These are phyloP conservation scores for Cantharis lateralis DNA, from an alignment of 2,888 invertebrate species.

Conservation along the genomic window DNA sequence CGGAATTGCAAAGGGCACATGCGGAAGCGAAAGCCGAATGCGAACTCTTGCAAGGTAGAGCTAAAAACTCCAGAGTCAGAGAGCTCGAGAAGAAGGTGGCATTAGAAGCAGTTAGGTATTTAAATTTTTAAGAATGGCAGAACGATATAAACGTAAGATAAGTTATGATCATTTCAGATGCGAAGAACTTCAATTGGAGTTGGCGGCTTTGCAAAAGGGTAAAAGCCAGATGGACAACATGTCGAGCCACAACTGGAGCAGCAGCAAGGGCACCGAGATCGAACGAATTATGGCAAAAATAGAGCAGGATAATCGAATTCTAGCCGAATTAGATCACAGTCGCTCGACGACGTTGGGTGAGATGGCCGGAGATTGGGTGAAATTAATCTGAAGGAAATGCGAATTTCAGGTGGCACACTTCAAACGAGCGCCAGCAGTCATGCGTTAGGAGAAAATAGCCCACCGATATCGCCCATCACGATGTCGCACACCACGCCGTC, in stretches of 20 bases:
- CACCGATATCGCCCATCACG: slow-evolving; percentile 58
- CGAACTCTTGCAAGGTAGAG: slow-evolving; percentile 64
- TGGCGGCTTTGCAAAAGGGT: slow-evolving; percentile 63
- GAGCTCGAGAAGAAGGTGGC: slow-evolving; percentile 90
- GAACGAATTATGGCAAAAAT: slow-evolving; percentile 95
- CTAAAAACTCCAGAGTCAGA: slow-evolving; percentile 80
- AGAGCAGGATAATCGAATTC: slow-evolving; percentile 86
- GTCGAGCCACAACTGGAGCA: slow-evolving; percentile 48
- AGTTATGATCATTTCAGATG: slow-evolving; percentile 56
- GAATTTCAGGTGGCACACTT: slow-evolving; percentile 56
- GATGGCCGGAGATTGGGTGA: slow-evolving; percentile 29
- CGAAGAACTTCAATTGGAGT: slow-evolving; percentile 88
- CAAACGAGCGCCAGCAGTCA: slow-evolving; percentile 73
- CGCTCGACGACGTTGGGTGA: slow-evolving; percentile 71
- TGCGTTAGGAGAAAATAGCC: slow-evolving; percentile 69
- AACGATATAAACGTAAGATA: background rate
- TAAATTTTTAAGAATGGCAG: background rate
- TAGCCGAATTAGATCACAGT: slow-evolving; percentile 88
- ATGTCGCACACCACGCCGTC: slow-evolving; percentile 58
- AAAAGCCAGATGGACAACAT: slow-evolving; percentile 51
- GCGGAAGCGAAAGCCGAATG: slow-evolving; percentile 72
- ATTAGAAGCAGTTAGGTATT: slow-evolving; percentile 54
- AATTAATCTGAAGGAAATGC: background rate
- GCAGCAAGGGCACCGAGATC: slow-evolving; percentile 70
- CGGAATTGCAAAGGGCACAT: slow-evolving; percentile 78